These are phyloP conservation scores for Eumaeus atala DNA, from an alignment of 1,140 invertebrate species.

Conservation along the genomic window DNA sequence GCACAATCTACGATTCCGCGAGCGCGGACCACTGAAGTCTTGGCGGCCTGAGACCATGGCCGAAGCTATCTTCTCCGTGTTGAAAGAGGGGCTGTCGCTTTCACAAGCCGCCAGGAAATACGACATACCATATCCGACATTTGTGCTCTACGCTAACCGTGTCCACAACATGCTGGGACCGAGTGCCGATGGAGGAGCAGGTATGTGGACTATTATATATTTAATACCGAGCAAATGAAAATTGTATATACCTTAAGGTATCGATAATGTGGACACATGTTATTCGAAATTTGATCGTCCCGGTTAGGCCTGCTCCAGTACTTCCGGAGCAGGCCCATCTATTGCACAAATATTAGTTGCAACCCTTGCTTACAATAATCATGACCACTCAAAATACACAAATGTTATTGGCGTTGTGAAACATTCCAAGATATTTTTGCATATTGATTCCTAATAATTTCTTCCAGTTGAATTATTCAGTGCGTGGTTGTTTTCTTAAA, in stretches of 20 bases:
- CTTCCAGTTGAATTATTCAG: no score
- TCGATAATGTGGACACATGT: no score
- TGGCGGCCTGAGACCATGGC: slow-evolving; percentile 96
- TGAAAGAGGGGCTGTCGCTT: slow-evolving; percentile 90
- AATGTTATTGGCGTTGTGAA: no score
- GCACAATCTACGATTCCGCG: slow-evolving; percentile 91
- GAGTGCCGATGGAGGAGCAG: slow-evolving; percentile 88
- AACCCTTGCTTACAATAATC: no score
- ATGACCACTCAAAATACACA: no score
- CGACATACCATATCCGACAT: slow-evolving; percentile 95
- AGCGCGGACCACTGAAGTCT: slow-evolving; percentile 91
- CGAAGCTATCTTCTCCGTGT: slow-evolving; percentile 92
- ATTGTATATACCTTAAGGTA: slow-evolving; percentile 8
- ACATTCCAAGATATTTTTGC: no score
- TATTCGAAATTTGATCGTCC: no score
- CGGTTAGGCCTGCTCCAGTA: no score
- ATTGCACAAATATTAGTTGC: no score
- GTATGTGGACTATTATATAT: slow-evolving; percentile 70
- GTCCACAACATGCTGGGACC: slow-evolving; percentile 95
- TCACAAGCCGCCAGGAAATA: slow-evolving; percentile 93
- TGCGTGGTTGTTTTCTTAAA: no score
- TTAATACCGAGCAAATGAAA: slow-evolving; percentile 25
- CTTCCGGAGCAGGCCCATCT: no score
- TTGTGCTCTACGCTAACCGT: slow-evolving; percentile 93
- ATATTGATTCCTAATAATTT: no score